These are phyloP conservation scores for Tipula helvola DNA, from an alignment of 2,888 invertebrate genomes.

Conservation along the genomic window DNA sequence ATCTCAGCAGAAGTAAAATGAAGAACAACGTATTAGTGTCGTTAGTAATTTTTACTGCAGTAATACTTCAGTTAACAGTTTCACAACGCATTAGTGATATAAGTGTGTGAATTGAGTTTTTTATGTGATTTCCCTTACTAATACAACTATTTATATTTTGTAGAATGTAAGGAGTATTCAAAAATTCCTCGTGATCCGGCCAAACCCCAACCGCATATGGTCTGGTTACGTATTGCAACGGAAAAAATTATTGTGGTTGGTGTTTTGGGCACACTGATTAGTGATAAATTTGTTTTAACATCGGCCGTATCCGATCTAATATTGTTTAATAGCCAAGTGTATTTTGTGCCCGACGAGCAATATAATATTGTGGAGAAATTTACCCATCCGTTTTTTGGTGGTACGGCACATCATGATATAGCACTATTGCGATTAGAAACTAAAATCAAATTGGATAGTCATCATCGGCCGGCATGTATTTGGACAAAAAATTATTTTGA, in stretches of 20 bases:
- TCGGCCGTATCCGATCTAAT: not conserved
- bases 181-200: not conserved
- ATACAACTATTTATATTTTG: not conserved
- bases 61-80: not conserved
- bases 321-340: not conserved
- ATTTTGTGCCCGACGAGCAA: not conserved
- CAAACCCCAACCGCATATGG: conserved; percentile 5
- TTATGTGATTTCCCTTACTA: not conserved
- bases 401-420: not conserved
- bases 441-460: not conserved
- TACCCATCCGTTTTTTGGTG: not conserved
- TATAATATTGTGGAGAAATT: not conserved
- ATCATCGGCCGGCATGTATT: not conserved
- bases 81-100: not conserved
- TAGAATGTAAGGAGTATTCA: not conserved
- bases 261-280: not conserved
- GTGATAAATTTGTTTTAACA: not conserved
- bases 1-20: not conserved
- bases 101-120: not conserved
- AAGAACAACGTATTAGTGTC: not conserved
- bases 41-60: not conserved
- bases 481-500: not conserved
- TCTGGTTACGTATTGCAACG: not conserved
- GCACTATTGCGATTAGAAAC: not conserved
- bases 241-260: not conserved